A percentile compares a stretch with the other conserved stretches of the same genome.
Evolutionary conservation across 2,797 vertebrate genomes (phyloP).

Genomic region (Heteromormyrus szaboi): DNA sequence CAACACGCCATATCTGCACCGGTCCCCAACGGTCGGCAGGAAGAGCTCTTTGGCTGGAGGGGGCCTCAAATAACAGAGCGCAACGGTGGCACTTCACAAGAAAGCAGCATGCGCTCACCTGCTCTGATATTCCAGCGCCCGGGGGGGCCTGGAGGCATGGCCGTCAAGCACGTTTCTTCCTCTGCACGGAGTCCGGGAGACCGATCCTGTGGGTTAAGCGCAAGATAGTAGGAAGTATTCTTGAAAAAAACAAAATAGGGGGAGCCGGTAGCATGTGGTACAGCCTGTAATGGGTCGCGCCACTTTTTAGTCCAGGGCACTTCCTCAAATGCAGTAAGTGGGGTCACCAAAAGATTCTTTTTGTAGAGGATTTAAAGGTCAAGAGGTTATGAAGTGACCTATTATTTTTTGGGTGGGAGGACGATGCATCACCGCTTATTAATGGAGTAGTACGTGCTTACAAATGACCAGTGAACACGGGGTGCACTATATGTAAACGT

Average conservation of each 20-base stretch:
- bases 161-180: constrained; percentile 35
- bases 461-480: background rate
- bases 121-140: constrained; percentile 40
- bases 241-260: background rate
- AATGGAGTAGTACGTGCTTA: background rate
- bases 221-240: constrained; percentile 14
- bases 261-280: background rate
- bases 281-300: background rate
- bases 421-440: background rate
- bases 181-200: constrained; percentile 26
- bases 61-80: constrained; percentile 30
- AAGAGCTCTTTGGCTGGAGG: constrained; percentile 27
- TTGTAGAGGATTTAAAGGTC: constrained; percentile 9
- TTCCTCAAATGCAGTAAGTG: background rate
- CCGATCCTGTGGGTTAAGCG: constrained; percentile 29
- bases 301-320: background rate
- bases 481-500: background rate
- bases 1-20: constrained; percentile 31
- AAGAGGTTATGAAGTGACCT: constrained; percentile 13
- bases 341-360: background rate
- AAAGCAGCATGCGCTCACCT: constrained; percentile 30
- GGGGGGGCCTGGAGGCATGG: constrained; percentile 37
- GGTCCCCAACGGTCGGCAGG: constrained; percentile 30
- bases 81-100: constrained; percentile 13
- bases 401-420: background rate